A percentile compares a stretch with the other conserved stretches of the same genome.
phyloP scores from a whole-genome alignment of 2,113 vertebrate genomes.

The Pao palembangensis region DNA sequence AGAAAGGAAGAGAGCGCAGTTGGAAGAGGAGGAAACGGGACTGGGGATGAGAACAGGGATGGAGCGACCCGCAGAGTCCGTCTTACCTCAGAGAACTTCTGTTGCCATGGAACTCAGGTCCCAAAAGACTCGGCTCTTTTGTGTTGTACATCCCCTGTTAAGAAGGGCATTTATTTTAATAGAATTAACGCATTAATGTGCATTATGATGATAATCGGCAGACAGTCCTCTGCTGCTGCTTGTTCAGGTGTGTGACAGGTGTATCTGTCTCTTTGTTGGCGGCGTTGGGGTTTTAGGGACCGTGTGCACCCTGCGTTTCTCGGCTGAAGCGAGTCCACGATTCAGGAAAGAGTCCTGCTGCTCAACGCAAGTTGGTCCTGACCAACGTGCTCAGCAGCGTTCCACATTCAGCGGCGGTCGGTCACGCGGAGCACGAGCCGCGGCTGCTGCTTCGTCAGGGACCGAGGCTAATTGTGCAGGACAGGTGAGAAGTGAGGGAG shows the following conservation, averaged over 20 bases:
- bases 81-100: slow-evolving; percentile 13
- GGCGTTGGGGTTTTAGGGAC: too few relatives aligned
- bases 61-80: slow-evolving; percentile 1
- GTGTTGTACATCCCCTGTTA: too few relatives aligned
- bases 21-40: slow-evolving; percentile 2
- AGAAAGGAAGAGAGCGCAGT: slow-evolving; percentile 5
- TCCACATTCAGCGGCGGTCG: neutral
- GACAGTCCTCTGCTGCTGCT: too few relatives aligned
- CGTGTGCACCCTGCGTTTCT: too few relatives aligned
- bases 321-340: too few relatives aligned
- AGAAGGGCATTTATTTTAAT: too few relatives aligned
- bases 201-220: too few relatives aligned
- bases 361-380: too few relatives aligned
- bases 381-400: neutral
- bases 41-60: neutral
- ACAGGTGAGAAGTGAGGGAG: slow-evolving; percentile 33
- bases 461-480: slow-evolving; percentile 1
- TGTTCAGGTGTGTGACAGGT: too few relatives aligned
- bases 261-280: too few relatives aligned
- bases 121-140: slow-evolving; percentile 1
- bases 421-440: neutral
- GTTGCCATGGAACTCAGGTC: neutral
- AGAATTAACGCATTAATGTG: too few relatives aligned
- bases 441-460: neutral
- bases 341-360: too few relatives aligned